Evolutionary conservation across 2,888 invertebrate species (phyloP), one percentile per base, ranked within the genome.

Genomic region (Hypomecis punctinalis): DNA sequence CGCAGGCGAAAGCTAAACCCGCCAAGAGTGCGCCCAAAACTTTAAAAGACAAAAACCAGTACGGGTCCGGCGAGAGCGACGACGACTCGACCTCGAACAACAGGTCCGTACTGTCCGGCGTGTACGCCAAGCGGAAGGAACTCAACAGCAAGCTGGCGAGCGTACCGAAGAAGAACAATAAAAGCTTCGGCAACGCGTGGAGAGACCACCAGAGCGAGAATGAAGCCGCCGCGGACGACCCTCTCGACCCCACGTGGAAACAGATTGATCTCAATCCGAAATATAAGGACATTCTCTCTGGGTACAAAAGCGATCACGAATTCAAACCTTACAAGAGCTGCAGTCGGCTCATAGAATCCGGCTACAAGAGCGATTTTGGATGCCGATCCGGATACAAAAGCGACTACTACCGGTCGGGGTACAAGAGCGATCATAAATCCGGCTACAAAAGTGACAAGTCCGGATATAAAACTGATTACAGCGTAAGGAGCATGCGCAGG

Each of bases 181-280:
- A 93, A 80, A 78, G 86, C 36, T 89, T 90, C 63, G 85, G 84
- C 35, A 90, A 86, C 66, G 76, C 87, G 7, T 93, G 93, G 93
- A 82, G 93, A 73, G 93, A 93, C 61, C 83, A 89, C 74, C 93
- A 91, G 69, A 93, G 93, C 71, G 93, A 93, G 81, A 91, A 91
- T 71, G 93, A 93, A 76, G 91, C 88, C n/a, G 90, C 80, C 9
- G 94, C 89, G 49, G 94, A 94, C 40, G 94, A 94, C 74, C 85
- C 90, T 0, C 76, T 95, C n/a, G 95, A 95, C 80, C 95, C 95
- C 0, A 93, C 94, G 3, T 95, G 95, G 95, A 94, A 94, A 63
- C 93, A 95, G 84, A 95, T 95, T 46, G 95, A 95, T 80, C 88
- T 95, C 3, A 94, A 95, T 81, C 94, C 94, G 10, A 95, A 95